Base-by-base conservation (phyloP, 2,888 invertebrate species). In the Saturnia pavonia region DNA sequence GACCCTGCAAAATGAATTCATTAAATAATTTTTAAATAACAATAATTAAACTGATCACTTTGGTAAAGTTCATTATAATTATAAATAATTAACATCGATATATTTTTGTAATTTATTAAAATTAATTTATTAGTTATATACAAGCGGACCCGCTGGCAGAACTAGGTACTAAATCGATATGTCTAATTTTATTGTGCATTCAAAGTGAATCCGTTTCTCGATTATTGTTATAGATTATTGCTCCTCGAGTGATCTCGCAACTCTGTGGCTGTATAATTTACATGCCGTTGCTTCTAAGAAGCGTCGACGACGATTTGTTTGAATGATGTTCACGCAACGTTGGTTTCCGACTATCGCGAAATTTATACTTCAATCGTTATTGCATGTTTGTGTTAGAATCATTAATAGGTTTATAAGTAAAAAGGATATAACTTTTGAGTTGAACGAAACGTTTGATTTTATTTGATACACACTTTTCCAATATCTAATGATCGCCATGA, bases 241-340 rank as follows among this genome's bases (percentile, higher is more conserved):
- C 68, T 34, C 54, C 45, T 43, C 45, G 1, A 69, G 1, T 40
- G 69, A 63, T 65, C 48, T 48, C 69, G 19, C 22, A 40, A 16
- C 54, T 22, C 51, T 22, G 40, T 25, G 66, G 48, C 25, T 65
- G 65, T 48, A 25, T 67, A 54, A 78, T 77, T 77, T 75, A 70
- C 74, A 71, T 70, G 68, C 75, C 72, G 72, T 72, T 75, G 72
- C 68, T 78, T 78, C 78, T 77, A 34, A 72, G 78, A 78, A 80
- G 63, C 71, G 67, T 69, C 68, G 65, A 72, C 73, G 70, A 69
- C 27, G 43, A 70, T 70, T 70, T 70, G 51, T 70, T 51, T 67
- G 67, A 66, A 67, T 34, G 67, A 40, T 42, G n/a, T 54, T 66
- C 51, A 25, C 34, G 65, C 51, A 19, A 22, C 22, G 70, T 54